These are phyloP conservation scores for Clytia hemisphaerica DNA, from an alignment of 30 jellyfish, hydroid and myxozoan species.

Conservation along the genomic window DNA sequence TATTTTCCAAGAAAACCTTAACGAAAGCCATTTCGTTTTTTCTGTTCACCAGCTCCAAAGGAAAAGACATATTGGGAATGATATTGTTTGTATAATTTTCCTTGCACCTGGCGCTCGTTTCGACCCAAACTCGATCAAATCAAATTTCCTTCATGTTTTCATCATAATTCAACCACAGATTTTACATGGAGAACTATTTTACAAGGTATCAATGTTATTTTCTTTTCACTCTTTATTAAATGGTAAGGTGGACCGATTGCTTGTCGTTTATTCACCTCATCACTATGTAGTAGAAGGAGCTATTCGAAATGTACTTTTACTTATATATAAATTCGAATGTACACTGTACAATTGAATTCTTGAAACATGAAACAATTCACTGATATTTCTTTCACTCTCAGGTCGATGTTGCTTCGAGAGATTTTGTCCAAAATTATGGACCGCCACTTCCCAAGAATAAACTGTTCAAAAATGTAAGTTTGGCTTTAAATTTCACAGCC, in stretches of 20 bases:
- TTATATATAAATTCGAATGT: no score
- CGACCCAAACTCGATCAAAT: constrained; percentile 79
- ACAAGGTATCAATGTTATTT: constrained; percentile 30
- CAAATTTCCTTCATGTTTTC: constrained; percentile 89
- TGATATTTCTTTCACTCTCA: constrained; percentile 3
- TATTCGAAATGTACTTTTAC: no score
- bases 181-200: background rate
- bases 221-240: background rate
- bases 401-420: constrained; percentile 84
- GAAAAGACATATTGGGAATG: constrained; percentile 93
- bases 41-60: constrained; percentile 66
- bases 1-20: no score
- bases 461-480: constrained; percentile 45
- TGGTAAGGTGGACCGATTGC: background rate
- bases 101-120: constrained; percentile 68
- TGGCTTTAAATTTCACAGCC: background rate
- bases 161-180: constrained; percentile 67
- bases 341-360: no score
- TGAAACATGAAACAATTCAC: no score
- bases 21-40: no score
- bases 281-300: no score
- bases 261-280: no score
- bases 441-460: constrained; percentile 69
- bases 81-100: constrained; percentile 82
- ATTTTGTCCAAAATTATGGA: constrained; percentile 70